Evolutionary conservation across 2,113 vertebrate species (phyloP).

Genomic region (Physeter macrocephalus): DNA sequence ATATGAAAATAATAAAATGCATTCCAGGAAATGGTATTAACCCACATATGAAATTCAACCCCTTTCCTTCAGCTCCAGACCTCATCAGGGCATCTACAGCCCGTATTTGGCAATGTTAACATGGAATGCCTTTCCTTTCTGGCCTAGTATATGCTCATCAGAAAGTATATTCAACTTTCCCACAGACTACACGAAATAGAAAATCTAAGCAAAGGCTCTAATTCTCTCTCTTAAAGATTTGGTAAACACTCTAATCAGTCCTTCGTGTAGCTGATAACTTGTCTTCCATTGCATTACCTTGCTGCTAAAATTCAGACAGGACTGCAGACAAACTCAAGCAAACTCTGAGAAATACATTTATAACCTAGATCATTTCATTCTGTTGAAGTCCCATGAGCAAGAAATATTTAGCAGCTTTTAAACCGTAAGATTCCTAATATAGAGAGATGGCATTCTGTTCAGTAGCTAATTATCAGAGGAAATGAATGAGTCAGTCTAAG

Average conservation of each 20-base stretch:
- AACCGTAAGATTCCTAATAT: neutral
- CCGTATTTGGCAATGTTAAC: neutral
- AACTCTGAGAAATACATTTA: neutral
- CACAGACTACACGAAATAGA: neutral
- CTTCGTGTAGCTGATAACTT: neutral
- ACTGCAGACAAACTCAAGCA: neutral
- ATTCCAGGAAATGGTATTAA: neutral
- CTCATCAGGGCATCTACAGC: neutral
- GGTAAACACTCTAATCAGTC: neutral
- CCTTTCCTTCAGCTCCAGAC: fast-evolving
- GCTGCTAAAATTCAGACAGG: neutral
- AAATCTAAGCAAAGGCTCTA: neutral
- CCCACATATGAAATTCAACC: neutral
- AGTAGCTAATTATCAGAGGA: neutral
- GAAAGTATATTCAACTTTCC: neutral
- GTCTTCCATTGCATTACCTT: neutral
- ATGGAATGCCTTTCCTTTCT: neutral
- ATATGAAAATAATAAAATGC: neutral
- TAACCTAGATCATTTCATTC: neutral
- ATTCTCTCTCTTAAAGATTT: neutral
- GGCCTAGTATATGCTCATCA: neutral
- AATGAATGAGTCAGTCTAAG: neutral
- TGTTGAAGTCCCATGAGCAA: neutral
- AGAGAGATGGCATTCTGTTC: neutral
- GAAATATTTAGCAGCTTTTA: neutral